Conservation (phyloP, 2,888 invertebrate species). For the Acanthopleura granulata region DNA sequence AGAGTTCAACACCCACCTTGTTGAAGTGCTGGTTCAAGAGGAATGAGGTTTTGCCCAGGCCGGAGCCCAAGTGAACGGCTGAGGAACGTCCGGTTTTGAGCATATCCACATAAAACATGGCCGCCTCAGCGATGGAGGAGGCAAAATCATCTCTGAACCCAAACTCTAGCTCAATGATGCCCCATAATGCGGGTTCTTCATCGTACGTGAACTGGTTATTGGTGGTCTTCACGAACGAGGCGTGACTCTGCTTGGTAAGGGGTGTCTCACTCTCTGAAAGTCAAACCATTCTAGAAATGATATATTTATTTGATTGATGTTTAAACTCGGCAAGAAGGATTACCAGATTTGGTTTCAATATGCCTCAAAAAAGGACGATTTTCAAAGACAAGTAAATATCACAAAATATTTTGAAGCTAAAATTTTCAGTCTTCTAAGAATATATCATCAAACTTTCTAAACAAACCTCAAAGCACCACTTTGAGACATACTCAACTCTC, state of each 20-base stretch:
- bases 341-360: no score
- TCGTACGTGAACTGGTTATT: slow-evolving; percentile 54
- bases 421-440: no score
- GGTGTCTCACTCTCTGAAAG: neutral
- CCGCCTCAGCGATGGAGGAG: slow-evolving; percentile 41
- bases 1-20: slow-evolving; percentile 36
- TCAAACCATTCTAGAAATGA: no score
- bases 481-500: no score
- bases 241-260: slow-evolving; percentile 4
- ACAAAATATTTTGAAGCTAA: no score
- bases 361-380: no score
- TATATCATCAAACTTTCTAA: no score
- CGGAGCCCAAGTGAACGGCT: slow-evolving; percentile 54
- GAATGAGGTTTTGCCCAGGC: slow-evolving; percentile 52
- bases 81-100: slow-evolving; percentile 37
- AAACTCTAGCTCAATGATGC: slow-evolving; percentile 60
- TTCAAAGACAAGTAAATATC: no score
- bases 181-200: slow-evolving; percentile 38
- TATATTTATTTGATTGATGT: no score
- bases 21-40: slow-evolving; percentile 48
- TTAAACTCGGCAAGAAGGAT: no score
- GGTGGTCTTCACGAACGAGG: slow-evolving; percentile 40
- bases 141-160: slow-evolving; percentile 54
- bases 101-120: slow-evolving; percentile 32
- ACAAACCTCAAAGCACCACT: no score